These are phyloP conservation scores for Plutella xylostella DNA, from an alignment of 2,888 invertebrate genomes.

Conservation along the genomic window DNA sequence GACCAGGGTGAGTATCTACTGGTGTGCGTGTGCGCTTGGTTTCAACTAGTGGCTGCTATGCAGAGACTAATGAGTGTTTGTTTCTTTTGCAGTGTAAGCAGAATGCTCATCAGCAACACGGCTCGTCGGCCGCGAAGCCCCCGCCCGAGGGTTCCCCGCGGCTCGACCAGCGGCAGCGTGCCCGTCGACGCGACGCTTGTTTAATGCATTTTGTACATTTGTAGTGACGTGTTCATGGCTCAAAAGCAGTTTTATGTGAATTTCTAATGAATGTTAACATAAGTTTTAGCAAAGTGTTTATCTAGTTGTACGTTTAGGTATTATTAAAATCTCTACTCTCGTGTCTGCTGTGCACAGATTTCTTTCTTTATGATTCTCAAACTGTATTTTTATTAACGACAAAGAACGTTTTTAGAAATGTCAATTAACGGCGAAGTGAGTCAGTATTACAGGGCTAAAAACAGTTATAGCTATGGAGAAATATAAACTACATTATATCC, in stretches of 20 bases:
- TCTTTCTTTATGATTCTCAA: slow-evolving; percentile 33
- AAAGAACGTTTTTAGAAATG: slow-evolving; percentile 22
- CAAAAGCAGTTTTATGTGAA: slow-evolving; percentile 62
- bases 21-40: no score
- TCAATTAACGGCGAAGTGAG: slow-evolving; percentile 54
- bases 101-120: background rate
- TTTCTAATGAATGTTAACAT: slow-evolving; percentile 49
- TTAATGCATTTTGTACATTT: slow-evolving; percentile 40
- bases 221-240: slow-evolving; percentile 50
- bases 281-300: slow-evolving; percentile 9
- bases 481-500: background rate
- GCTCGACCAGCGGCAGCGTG: no score
- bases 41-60: no score
- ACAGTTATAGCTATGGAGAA: background rate
- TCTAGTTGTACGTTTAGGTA: background rate
- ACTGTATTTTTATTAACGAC: slow-evolving; percentile 20
- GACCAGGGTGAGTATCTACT: slow-evolving; percentile 82
- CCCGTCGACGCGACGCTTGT: slow-evolving; percentile 16
- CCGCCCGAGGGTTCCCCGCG: slow-evolving; percentile 15
- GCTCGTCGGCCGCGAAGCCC: slow-evolving; percentile 18
- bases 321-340: no score
- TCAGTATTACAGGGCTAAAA: slow-evolving; percentile 61
- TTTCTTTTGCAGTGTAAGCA: slow-evolving; percentile 46
- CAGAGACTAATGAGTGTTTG: no score
- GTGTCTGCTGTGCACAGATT: no score